A percentile compares a stretch with the other conserved stretches of the same genome.
Evolutionary conservation across 2,797 vertebrate species (phyloP).

Genomic region (Enteromius mattozi): DNA sequence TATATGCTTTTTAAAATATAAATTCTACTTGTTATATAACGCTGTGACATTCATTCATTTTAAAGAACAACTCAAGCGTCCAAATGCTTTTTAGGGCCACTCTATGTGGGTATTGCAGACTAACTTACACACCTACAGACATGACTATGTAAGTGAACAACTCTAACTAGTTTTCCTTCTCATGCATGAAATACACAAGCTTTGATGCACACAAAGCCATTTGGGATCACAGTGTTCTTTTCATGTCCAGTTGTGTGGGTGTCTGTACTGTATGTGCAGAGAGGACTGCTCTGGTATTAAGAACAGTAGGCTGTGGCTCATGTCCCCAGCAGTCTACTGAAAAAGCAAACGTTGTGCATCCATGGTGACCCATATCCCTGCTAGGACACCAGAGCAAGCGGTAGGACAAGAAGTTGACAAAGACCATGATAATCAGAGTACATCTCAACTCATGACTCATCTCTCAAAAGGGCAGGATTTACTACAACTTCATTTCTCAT

Average conservation of each 20-base stretch:
- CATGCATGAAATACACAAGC: slow-evolving; percentile 2
- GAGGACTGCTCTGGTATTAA: slow-evolving; percentile 12
- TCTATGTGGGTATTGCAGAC: background rate
- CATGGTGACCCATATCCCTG: slow-evolving; percentile 25
- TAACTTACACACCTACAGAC: background rate
- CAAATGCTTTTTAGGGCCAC: background rate
- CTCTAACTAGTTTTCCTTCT: background rate
- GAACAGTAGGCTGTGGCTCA: slow-evolving; percentile 11
- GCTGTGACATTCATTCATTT: background rate
- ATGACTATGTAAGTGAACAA: background rate
- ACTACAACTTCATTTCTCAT: background rate
- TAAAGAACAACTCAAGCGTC: background rate
- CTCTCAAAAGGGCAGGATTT: slow-evolving; percentile 63
- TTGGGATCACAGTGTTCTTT: slow-evolving; percentile 17
- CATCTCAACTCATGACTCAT: slow-evolving; percentile 55
- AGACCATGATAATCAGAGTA: slow-evolving; percentile 69
- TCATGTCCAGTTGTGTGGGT: slow-evolving; percentile 41
- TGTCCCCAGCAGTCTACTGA: slow-evolving; percentile 35
- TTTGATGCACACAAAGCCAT: slow-evolving; percentile 7
- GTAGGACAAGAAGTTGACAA: slow-evolving; percentile 62
- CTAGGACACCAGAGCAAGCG: slow-evolving; percentile 43
- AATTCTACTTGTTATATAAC: slow-evolving; percentile 18
- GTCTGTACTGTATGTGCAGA: slow-evolving; percentile 3
- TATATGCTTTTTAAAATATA: background rate
- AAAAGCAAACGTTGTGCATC: slow-evolving; percentile 6